Evolutionary conservation across 92 coral and sea anemone genomes (phyloP).

Genomic region (Porites divaricata): DNA sequence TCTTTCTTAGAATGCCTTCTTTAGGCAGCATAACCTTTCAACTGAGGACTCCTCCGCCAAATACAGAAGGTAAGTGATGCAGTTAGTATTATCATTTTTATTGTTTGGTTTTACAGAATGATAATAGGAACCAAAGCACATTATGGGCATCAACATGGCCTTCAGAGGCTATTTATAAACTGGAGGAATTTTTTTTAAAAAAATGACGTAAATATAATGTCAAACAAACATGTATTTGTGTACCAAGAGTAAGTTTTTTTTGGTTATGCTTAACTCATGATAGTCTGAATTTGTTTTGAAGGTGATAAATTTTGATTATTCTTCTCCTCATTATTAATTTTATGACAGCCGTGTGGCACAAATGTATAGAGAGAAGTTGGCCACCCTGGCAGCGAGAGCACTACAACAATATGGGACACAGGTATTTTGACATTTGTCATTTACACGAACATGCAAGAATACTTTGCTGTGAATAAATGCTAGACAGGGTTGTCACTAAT

Average conservation of each 20-base stretch:
- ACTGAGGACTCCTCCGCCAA: constrained; percentile 93
- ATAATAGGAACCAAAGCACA: no score
- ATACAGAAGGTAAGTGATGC: constrained; percentile 78
- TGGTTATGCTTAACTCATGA: not conserved
- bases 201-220: no score
- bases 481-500: no score
- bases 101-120: no score
- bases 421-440: constrained; percentile 46
- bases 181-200: no score
- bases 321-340: not conserved
- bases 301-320: not conserved
- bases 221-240: no score
- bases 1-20: constrained; percentile 85
- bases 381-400: constrained; percentile 89
- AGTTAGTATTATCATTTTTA: not conserved
- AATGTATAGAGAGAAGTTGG: constrained; percentile 90
- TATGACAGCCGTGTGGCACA: constrained; percentile 85
- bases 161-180: no score
- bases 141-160: no score
- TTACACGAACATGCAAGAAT: not conserved
- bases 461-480: not conserved
- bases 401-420: constrained; percentile 93
- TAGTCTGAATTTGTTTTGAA: not conserved
- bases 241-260: no score
- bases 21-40: constrained; percentile 92